phyloP scores from a whole-genome alignment of 2,797 vertebrate species.

The Arnoldichthys spilopterus region DNA sequence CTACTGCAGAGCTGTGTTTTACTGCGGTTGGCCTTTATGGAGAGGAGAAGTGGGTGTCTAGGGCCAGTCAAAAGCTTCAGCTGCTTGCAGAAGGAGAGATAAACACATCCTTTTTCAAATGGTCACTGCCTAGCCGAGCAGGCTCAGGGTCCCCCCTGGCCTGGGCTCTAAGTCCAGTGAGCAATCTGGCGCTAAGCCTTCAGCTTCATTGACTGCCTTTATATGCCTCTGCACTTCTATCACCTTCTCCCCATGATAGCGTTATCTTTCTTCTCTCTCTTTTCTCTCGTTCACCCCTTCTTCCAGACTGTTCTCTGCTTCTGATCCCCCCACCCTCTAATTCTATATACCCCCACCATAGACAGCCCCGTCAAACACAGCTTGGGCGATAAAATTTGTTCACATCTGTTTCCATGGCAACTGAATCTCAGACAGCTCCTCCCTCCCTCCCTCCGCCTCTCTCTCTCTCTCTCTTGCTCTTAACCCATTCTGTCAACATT shows the following conservation, averaged over 20 bases:
- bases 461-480: slow-evolving; percentile 36
- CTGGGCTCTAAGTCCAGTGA: slow-evolving; percentile 14
- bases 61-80: slow-evolving; percentile 28
- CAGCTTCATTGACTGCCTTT: background rate
- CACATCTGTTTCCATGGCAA: slow-evolving; percentile 80
- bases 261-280: background rate
- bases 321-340: slow-evolving; percentile 4
- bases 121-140: slow-evolving; percentile 13
- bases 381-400: slow-evolving; percentile 53
- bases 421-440: slow-evolving; percentile 70
- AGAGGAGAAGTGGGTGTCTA: slow-evolving; percentile 46
- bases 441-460: slow-evolving; percentile 12
- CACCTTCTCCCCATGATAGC: slow-evolving; percentile 8
- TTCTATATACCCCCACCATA: slow-evolving; percentile 34
- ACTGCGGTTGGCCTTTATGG: slow-evolving; percentile 13
- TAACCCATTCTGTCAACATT: slow-evolving; percentile 35
- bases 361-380: slow-evolving; percentile 55
- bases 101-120: slow-evolving; percentile 8
- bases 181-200: background rate
- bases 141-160: slow-evolving; percentile 28
- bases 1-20: slow-evolving; percentile 38
- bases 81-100: background rate
- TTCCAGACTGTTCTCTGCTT: slow-evolving; percentile 28
- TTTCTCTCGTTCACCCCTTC: slow-evolving; percentile 16
- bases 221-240: slow-evolving; percentile 9